Base-by-base conservation (phyloP, 2,797 vertebrate species). In the Tamandua tetradactyla region DNA sequence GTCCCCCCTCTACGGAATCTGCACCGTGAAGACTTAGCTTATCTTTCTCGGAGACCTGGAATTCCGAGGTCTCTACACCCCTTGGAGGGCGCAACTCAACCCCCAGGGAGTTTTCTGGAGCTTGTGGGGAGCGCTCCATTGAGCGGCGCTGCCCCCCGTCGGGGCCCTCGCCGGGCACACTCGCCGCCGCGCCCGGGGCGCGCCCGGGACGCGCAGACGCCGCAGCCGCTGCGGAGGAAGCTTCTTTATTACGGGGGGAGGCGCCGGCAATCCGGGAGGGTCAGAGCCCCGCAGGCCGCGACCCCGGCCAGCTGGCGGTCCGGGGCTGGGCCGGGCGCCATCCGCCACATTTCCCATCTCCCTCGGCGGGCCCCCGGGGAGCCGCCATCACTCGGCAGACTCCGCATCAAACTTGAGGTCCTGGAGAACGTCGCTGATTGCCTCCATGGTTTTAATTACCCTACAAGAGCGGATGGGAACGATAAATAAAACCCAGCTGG, bases 381-480 rank as follows among this genome's bases (percentile, higher is more conserved):
- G 94, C 95, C 89, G 85, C 97, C 97, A 94, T 98, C 98, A 99
- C 97, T 99, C 98, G 23, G 96, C 98, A 97, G 99, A 99, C 98
- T 99, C 99, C 0, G 99, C 99, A 98, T 99, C 99, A 87, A 99
- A 99, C 98, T 99, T 99, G 97, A 99, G 98, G 97, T 99, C 99
- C 98, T 99, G 99, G 98, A 99, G 99, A 98, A 99, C 99, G 98
- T 99, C 99, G 95, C 99, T 99, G 98, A 99, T 98, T 97, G 98
- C 98, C 97, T 99, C 99, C 97, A 99, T 99, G 98, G 98, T 99
- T 98, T 99, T 99, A 98, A 99, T 99, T 98, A 99, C 98, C 98
- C 99, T 99, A 98, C 42, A 94, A 98, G 98, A 98, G 97, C 96
- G 98, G 98, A 98, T 98, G 98, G 98, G 98, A 98, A 98, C 98